These are phyloP conservation scores for Gastrophryne carolinensis DNA, from an alignment of 2,797 vertebrate species.

Conservation along the genomic window DNA sequence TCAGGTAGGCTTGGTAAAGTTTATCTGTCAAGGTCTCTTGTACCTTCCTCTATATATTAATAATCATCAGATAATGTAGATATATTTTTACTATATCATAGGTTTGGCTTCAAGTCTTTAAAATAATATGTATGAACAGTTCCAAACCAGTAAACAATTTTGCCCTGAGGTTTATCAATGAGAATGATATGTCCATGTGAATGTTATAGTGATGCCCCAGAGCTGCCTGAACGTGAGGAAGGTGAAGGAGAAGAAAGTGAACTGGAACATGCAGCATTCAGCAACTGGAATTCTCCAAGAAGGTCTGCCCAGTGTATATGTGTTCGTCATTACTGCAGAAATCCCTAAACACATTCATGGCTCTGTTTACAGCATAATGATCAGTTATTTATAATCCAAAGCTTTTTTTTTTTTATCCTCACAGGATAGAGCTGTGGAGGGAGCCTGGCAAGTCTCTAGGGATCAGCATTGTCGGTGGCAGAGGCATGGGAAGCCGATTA, in stretches of 20 bases:
- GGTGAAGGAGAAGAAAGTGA: slow-evolving; percentile 98
- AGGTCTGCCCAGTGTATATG: slow-evolving; percentile 68
- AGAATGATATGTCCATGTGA: not conserved
- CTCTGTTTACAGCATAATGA: not conserved
- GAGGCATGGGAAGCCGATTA: slow-evolving; percentile 95
- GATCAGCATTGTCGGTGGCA: slow-evolving; percentile 95
- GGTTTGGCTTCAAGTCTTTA: too few species aligned
- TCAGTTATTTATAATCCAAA: not conserved
- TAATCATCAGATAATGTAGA: too few species aligned
- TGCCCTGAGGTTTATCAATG: not conserved
- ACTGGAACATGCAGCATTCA: slow-evolving; percentile 77
- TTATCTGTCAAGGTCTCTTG: too few species aligned
- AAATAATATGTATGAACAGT: too few species aligned
- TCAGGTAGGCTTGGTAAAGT: too few species aligned
- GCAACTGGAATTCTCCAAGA: slow-evolving; percentile 89
- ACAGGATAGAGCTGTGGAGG: slow-evolving; percentile 90
- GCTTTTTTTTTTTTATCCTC: not conserved
- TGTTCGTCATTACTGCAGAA: not conserved
- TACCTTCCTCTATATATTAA: too few species aligned
- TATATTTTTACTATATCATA: too few species aligned
- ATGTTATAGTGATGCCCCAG: slow-evolving; percentile 72
- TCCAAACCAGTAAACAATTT: too few species aligned
- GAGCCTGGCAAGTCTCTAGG: slow-evolving; percentile 91
- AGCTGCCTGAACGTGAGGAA: slow-evolving; percentile 93
- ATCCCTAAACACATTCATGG: not conserved